These are phyloP conservation scores for Pandemis cinnamomeana DNA, from an alignment of 2,888 invertebrate genomes.

Conservation along the genomic window DNA sequence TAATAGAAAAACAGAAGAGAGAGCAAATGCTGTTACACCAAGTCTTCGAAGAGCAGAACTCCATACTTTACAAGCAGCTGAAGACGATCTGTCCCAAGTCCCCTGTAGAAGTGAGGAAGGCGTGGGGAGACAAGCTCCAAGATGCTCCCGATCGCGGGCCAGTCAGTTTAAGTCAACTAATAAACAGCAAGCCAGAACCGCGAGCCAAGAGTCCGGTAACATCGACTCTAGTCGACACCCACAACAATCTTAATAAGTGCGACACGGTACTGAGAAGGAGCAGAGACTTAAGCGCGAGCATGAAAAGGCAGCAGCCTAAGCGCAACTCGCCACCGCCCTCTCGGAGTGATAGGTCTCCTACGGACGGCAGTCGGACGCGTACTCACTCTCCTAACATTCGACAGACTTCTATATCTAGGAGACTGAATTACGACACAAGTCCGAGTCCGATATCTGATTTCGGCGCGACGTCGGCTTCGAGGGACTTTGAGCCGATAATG, in stretches of 20 bases:
- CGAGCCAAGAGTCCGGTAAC: constrained; percentile 56
- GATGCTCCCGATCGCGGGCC: constrained; percentile 60
- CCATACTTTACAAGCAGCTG: constrained; percentile 80
- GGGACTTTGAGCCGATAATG: constrained; percentile 66
- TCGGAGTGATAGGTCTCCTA: constrained; percentile 45
- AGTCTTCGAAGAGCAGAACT: constrained; percentile 87
- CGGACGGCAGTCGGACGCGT: constrained; percentile 58
- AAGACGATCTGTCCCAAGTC: constrained; percentile 75
- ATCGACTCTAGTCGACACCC: constrained; percentile 67
- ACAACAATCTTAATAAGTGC: constrained; percentile 67
- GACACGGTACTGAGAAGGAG: constrained; percentile 70
- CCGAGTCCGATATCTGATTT: constrained; percentile 27
- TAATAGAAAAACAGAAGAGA: constrained; percentile 86
- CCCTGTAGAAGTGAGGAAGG: constrained; percentile 67
- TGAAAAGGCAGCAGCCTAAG: constrained; percentile 55
- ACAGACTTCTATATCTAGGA: constrained; percentile 56
- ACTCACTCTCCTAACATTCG: constrained; percentile 61
- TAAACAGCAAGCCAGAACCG: constrained; percentile 61
- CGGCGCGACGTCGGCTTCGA: constrained; percentile 29
- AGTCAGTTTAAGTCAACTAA: constrained; percentile 76
- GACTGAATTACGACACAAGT: constrained; percentile 69
- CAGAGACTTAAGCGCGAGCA: constrained; percentile 65
- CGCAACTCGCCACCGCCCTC: not conserved
- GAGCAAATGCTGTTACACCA: constrained; percentile 87
- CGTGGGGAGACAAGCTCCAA: constrained; percentile 67